Evolutionary conservation across 2,113 vertebrate genomes (phyloP), one percentile per base, ranked within the genome.

Genomic region (Indicator maculatus): DNA sequence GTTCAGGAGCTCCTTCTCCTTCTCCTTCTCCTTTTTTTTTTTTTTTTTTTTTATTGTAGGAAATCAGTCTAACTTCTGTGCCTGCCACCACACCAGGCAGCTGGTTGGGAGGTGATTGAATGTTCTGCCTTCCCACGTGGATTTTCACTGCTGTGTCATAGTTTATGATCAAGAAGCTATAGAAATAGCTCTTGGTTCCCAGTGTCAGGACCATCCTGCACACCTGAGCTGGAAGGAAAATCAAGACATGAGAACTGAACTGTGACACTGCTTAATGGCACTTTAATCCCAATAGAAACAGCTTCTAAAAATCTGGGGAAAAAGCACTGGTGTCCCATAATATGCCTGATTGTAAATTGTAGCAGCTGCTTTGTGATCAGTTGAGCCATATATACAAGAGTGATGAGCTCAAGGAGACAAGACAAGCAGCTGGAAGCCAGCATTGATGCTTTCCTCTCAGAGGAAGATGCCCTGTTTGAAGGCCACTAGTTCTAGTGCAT

Each of bases 141-240:
- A 26, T 89, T 93, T 92, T 69, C 77, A 63, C 36, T 89, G 50
- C 33, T 93, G 27, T 81, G 39, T 90, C 50, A 41, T 13, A 78
- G 44, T 41, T 89, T 63, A 17, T 66, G 71, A 21, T 89, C 44
- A 41, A 45, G 78, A 88, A 88, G 13, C 58, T 61, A 33, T 11
- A 28, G 83, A 81, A 93, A 75, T 61, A 90, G 33, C 14, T 78
- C 65, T 60, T 78, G 52, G 44, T 70, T 61, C 31, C 31, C 1
- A 0, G 0, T 24, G 19, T 9, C 1, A 4, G 47, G 44, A 81
- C 33, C 0, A 1, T 75, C 41, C 20, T 16, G 0, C n/a, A 70
- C 38, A 60, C 50, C 77, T 83, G 88, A 86, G 72, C 67, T 31
- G 76, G 86, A 91, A 60, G 56, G n/a, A 77, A 14, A 80, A 55